A percentile compares a stretch with the other conserved stretches of the same genome.
Evolutionary conservation across 2,797 vertebrate species (phyloP).

Genomic region (Thamnophis elegans): DNA sequence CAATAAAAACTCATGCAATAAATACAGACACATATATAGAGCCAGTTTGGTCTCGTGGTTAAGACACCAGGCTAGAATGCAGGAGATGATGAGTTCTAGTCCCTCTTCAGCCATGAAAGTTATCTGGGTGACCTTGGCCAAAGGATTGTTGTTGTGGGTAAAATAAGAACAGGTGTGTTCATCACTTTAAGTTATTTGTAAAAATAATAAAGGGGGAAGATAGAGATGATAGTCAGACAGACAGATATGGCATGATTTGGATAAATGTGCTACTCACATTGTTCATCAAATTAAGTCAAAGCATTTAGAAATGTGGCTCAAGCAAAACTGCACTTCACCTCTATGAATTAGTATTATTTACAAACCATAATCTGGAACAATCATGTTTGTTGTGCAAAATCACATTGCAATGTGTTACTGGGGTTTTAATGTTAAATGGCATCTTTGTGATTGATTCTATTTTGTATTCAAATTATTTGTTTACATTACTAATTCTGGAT

Average conservation of each 20-base stretch:
- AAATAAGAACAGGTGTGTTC: background rate
- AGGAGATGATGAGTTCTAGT: background rate
- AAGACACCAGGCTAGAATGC: background rate
- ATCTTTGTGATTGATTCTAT: background rate
- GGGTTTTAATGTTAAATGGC: background rate
- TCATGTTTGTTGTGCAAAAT: background rate
- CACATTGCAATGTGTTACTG: background rate
- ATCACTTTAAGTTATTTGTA: background rate
- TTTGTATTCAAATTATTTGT: background rate
- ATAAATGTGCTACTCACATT: background rate
- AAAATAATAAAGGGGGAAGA: background rate
- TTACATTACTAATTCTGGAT: background rate
- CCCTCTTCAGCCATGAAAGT: background rate
- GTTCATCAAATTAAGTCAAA: background rate
- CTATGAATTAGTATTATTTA: background rate
- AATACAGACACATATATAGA: background rate
- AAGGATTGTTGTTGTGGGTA: background rate
- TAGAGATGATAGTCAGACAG: too few species aligned
- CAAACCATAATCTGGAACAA: background rate
- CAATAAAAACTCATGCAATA: background rate
- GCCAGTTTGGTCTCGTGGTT: background rate
- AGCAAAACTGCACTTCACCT: background rate
- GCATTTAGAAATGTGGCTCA: background rate
- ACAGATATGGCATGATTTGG: background rate
- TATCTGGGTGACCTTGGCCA: background rate